These are phyloP conservation scores for Antigone vipio DNA, from an alignment of 2,113 vertebrate species.

Conservation along the genomic window DNA sequence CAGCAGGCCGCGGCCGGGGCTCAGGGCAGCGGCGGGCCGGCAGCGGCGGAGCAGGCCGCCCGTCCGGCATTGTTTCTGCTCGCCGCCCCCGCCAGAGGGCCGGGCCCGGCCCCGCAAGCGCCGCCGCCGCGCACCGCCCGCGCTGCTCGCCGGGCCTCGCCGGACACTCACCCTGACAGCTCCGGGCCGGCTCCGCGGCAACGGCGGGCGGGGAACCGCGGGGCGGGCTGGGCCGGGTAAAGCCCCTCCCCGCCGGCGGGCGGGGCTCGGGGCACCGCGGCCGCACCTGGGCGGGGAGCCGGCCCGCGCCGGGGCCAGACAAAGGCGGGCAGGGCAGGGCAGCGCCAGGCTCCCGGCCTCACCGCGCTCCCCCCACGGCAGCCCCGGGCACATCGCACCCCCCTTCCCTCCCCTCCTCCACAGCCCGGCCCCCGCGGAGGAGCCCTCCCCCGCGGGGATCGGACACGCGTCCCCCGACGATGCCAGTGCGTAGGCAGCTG, in stretches of 20 bases:
- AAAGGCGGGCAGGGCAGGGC: constrained; percentile 17
- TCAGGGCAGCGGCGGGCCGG: not conserved
- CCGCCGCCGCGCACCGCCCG: not conserved
- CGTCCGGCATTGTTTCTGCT: constrained; percentile 55
- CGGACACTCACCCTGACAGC: constrained; percentile 41
- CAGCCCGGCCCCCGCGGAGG: too few relatives aligned
- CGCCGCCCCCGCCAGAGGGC: not conserved
- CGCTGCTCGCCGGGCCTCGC: not conserved
- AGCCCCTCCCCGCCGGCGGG: constrained; percentile 45
- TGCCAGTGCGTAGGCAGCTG: not conserved
- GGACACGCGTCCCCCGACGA: not conserved
- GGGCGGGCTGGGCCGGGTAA: not conserved
- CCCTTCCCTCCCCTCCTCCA: not conserved
- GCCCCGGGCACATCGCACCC: not conserved
- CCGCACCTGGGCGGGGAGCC: not conserved
- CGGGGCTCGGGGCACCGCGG: not conserved
- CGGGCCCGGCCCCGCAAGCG: not conserved
- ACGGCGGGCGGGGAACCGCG: not conserved
- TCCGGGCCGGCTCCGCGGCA: not conserved
- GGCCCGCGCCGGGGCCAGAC: not conserved
- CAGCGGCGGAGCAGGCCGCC: not conserved
- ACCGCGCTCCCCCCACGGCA: not conserved
- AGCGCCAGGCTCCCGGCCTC: not conserved
- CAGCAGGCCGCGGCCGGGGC: constrained; percentile 1
- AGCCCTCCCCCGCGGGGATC: not conserved